These are phyloP conservation scores for Oreohelix idahoensis DNA, from an alignment of 1,140 invertebrate species.

Conservation along the genomic window DNA sequence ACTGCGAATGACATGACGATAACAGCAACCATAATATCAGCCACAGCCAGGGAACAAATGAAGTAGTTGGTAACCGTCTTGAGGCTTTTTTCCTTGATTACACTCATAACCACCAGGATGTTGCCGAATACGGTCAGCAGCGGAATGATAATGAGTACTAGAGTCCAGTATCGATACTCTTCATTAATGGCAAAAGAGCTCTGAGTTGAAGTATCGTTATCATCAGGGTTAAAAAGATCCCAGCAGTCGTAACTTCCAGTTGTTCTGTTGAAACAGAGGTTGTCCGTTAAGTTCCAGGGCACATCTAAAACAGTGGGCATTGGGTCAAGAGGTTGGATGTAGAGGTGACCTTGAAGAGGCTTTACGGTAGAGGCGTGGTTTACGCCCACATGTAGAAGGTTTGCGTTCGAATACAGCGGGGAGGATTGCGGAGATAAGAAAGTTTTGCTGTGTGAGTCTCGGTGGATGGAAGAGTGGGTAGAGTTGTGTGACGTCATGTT, in stretches of 20 bases:
- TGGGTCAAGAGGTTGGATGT: not conserved
- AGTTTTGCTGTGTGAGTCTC: not conserved
- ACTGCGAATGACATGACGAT: slow-evolving; percentile 99
- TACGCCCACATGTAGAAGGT: not conserved
- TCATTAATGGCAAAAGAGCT: slow-evolving; percentile 60
- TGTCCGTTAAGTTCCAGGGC: slow-evolving; percentile 1
- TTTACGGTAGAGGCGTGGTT: not conserved
- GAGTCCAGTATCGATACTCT: slow-evolving; percentile 81
- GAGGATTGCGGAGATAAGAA: not conserved
- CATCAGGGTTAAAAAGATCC: slow-evolving; percentile 23
- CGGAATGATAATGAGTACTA: slow-evolving; percentile 90
- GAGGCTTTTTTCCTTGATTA: slow-evolving; percentile 84
- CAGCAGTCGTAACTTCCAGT: slow-evolving; percentile 27
- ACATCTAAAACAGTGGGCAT: not conserved
- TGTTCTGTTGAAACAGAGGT: slow-evolving; percentile 15
- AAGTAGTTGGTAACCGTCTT: slow-evolving; percentile 99
- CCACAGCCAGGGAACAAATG: slow-evolving; percentile 97
- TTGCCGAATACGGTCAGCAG: slow-evolving; percentile 96
- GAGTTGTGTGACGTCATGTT: not conserved
- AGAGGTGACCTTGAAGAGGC: not conserved
- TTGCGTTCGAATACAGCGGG: not conserved
- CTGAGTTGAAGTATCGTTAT: slow-evolving; percentile 18
- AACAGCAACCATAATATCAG: slow-evolving; percentile 95
- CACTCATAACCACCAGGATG: slow-evolving; percentile 94
- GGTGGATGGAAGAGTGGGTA: not conserved